Percentiles rank a stretch among this genome's conserved stretches.
Conservation (phyloP, 2,797 vertebrate species). For the Sebastes taczanowskii region DNA sequence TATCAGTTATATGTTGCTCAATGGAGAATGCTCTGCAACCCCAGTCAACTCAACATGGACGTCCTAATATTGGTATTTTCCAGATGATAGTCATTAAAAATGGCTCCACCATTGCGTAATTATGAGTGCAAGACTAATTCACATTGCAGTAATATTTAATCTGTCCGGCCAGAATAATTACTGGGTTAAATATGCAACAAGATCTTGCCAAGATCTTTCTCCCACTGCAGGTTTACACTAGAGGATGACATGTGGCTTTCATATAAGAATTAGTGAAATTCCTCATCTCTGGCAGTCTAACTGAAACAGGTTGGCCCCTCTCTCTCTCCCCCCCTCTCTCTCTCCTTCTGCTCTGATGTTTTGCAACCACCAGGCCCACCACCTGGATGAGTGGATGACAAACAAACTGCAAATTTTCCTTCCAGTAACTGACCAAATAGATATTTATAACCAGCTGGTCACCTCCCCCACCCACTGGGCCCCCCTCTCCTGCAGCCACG, state of each 20-base stretch:
- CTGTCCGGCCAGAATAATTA: conserved; percentile 50
- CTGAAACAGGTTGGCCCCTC: conserved; percentile 69
- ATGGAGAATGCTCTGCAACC: background rate
- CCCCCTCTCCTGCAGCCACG: conserved; percentile 52
- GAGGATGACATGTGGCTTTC: conserved; percentile 73
- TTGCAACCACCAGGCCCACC: conserved; percentile 76
- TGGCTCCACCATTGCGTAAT: conserved; percentile 30
- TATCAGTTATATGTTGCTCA: conserved; percentile 2
- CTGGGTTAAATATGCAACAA: conserved; percentile 47
- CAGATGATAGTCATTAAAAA: conserved; percentile 51
- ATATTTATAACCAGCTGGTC: conserved; percentile 88
- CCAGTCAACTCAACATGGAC: conserved; percentile 10
- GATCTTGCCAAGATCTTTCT: conserved; percentile 54
- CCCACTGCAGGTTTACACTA: conserved; percentile 50
- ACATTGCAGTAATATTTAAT: conserved; percentile 43
- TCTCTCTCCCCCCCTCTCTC: conserved; percentile 15
- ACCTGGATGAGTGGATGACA: conserved; percentile 84
- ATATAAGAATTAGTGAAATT: conserved; percentile 75
- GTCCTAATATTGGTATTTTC: conserved; percentile 35
- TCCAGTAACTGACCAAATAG: conserved; percentile 87
- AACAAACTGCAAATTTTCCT: conserved; percentile 84
- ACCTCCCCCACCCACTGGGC: conserved; percentile 63
- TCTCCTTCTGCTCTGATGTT: conserved; percentile 66
- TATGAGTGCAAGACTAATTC: conserved; percentile 38
- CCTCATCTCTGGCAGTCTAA: conserved; percentile 66